phyloP scores from a whole-genome alignment of 2,113 vertebrate species.

The Acrocephalus kingi region DNA sequence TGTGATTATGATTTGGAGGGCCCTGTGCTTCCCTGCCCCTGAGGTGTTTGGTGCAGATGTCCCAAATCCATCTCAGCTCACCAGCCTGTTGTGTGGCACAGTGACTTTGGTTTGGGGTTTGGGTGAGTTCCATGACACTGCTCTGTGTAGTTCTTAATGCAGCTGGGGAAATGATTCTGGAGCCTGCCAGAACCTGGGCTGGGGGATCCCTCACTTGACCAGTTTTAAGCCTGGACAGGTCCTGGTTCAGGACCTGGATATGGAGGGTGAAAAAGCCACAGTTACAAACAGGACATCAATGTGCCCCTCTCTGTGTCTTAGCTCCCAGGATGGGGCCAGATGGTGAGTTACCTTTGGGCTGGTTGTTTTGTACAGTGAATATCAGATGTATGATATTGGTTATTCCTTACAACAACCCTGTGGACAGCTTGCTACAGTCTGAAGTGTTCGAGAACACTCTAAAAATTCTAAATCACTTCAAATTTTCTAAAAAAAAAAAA shows the following conservation, averaged over 20 bases:
- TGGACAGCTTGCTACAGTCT: neutral
- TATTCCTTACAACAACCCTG: neutral
- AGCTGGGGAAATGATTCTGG: neutral
- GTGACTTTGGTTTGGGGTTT: neutral
- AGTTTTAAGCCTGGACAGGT: neutral
- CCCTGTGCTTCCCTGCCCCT: neutral
- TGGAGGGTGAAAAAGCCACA: accelerated
- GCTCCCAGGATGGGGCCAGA: neutral
- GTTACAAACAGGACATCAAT: neutral
- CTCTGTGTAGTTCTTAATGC: neutral
- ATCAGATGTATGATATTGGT: too few species aligned
- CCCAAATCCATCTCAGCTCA: neutral
- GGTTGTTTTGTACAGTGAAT: neutral
- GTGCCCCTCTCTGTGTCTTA: neutral
- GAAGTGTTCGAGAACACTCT: neutral
- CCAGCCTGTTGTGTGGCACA: too few species aligned
- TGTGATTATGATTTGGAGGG: neutral
- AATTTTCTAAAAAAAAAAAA: neutral
- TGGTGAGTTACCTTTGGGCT: neutral
- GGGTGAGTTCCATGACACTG: neutral
- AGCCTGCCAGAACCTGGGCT: neutral
- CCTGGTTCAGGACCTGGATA: neutral
- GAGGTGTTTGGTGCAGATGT: neutral
- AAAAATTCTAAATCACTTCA: neutral
- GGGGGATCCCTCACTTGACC: neutral